Percentiles rank a stretch among this genome's conserved stretches.
Conservation (phyloP, 2,888 invertebrate genomes). For the Calameuta filiformis region DNA sequence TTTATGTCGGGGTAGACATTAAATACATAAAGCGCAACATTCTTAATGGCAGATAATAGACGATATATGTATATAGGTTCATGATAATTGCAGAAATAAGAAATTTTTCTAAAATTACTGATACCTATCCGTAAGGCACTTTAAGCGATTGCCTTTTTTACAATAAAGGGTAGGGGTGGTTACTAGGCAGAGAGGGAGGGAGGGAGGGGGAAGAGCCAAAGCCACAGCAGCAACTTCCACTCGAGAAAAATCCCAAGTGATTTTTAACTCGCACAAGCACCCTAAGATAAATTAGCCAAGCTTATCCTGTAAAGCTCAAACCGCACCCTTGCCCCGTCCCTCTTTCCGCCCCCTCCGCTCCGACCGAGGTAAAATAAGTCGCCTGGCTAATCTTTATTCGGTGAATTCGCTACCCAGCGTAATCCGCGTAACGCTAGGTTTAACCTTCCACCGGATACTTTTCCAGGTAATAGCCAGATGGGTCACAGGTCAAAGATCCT, state of each 20-base stretch:
- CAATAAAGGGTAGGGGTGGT: neutral
- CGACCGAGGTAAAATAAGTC: neutral
- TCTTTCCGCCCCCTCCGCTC: neutral
- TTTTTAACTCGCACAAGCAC: constrained; percentile 3
- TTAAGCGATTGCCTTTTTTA: neutral
- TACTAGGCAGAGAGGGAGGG: neutral
- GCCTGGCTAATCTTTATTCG: neutral
- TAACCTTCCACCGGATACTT: neutral
- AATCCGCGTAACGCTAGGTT: neutral
- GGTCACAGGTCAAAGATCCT: neutral
- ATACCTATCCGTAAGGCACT: too few relatives aligned
- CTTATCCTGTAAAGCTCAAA: neutral
- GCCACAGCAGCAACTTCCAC: neutral
- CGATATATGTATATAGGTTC: too few relatives aligned
- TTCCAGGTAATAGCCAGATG: neutral
- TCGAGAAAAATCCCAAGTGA: constrained; percentile 1
- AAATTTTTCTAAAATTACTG: too few relatives aligned
- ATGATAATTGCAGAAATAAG: too few relatives aligned
- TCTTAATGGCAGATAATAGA: neutral
- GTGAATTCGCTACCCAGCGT: neutral
- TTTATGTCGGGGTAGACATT: too few relatives aligned
- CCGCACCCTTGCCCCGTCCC: neutral
- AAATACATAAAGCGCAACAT: neutral
- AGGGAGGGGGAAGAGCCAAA: constrained; percentile 2
- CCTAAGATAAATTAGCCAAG: neutral